Evolutionary conservation across 2,888 invertebrate species (phyloP), one percentile per base, ranked within the genome.

Genomic region (Lepidonotus clava): DNA sequence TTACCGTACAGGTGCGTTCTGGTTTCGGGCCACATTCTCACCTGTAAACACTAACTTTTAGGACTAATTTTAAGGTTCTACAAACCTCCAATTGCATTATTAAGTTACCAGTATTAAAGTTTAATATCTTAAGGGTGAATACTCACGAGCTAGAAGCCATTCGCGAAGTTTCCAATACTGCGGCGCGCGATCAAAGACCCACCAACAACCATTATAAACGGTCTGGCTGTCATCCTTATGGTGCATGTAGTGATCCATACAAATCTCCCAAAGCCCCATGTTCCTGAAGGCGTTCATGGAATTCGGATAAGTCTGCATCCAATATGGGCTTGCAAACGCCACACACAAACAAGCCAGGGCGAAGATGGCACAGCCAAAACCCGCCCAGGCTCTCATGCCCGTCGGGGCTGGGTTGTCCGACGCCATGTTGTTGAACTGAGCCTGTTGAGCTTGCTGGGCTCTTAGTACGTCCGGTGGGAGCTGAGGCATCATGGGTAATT

Each of bases 121-220:
- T n/a, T n/a, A n/a, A n/a, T n/a, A 8, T 53, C 18, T 53, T 53
- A 53, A 28, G 28, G n/a, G n/a, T n/a, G n/a, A 14, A 2, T 41
- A 89, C 89, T 90, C 66, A 90, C 90, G 90, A 38, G 90, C 90
- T 76, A 90, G 83, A 21, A 90, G 87, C 90, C 90, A 90, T 83
- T 90, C 90, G 77, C 89, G 93, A 97, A 98, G 94, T 88, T 91
- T 91, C 83, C 86, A 87, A 85, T 90, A 90, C 66, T 90, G 89
- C 34, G 87, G 87, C 5, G 98, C 98, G 94, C 98, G 98, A 94
- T 98, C 97, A 92, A 98, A 98, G 88, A 98, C 97, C 98, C 98
- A 98, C 97, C 97, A 98, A 92, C 98, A 98, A 0, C 97, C 97
- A 91, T 98, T 98, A 94, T 98, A 98, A 94, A 97, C 98, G 84